Evolutionary conservation across 2,113 vertebrate species (phyloP).

Genomic region (Ochotona princeps): DNA sequence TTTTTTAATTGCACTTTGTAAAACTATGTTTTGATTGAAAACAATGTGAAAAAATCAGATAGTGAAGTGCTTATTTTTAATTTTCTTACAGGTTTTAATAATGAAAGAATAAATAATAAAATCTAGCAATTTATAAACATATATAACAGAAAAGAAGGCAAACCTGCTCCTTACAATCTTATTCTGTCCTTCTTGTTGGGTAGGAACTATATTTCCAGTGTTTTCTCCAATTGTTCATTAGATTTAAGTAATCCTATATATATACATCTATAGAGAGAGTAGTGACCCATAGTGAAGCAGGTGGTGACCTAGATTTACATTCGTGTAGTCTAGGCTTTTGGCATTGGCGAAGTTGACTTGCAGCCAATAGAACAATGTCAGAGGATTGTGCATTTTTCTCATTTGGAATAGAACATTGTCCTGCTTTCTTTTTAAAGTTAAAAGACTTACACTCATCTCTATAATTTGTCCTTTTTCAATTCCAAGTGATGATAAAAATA

Average conservation of each 20-base stretch:
- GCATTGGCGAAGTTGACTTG: not conserved
- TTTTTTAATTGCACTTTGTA: not conserved
- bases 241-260: not conserved
- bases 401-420: not conserved
- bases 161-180: not conserved
- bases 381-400: not conserved
- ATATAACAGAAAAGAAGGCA: not conserved
- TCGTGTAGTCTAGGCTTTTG: not conserved
- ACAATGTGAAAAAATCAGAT: not conserved
- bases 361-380: not conserved
- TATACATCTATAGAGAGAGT: not conserved
- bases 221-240: not conserved
- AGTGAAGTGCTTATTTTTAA: not conserved
- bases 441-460: not conserved
- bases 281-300: not conserved
- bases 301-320: not conserved
- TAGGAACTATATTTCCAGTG: not conserved
- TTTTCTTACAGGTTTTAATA: slow-evolving; percentile 3
- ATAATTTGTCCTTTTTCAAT: not conserved
- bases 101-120: slow-evolving; percentile 4
- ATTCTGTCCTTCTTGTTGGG: not conserved
- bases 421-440: slow-evolving; percentile 8
- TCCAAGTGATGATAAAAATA: not conserved
- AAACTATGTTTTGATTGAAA: slow-evolving; percentile 34
- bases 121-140: not conserved